Conservation (phyloP, 2,888 invertebrate genomes). For the Margaritifera margaritifera region DNA sequence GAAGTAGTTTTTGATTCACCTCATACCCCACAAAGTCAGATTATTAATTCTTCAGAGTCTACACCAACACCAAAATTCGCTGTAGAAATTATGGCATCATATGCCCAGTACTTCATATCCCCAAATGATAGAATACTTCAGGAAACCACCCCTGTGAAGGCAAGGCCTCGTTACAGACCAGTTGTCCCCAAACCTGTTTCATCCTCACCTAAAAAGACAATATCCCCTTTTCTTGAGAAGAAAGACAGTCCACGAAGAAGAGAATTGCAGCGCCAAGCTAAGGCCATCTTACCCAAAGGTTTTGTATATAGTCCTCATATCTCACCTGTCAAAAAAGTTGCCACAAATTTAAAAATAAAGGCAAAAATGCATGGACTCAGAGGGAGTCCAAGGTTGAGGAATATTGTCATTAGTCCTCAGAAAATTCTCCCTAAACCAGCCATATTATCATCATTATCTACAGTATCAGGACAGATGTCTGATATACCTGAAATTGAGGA, state of each 20-base stretch:
- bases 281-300: slow-evolving; percentile 66
- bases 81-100: slow-evolving; percentile 49
- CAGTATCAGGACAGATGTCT: too few species aligned
- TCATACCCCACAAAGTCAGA: too few species aligned
- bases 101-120: slow-evolving; percentile 42
- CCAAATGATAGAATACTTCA: slow-evolving; percentile 12
- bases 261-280: slow-evolving; percentile 55
- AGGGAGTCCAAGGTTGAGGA: slow-evolving; percentile 13
- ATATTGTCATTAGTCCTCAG: slow-evolving; percentile 18
- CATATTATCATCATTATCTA: background rate
- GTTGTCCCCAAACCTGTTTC: slow-evolving; percentile 44
- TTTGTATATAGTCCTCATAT: slow-evolving; percentile 52
- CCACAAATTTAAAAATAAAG: slow-evolving; percentile 49
- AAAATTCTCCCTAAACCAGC: slow-evolving; percentile 20
- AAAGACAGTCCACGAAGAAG: slow-evolving; percentile 44
- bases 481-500: slow-evolving; percentile 13
- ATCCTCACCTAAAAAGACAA: slow-evolving; percentile 13
- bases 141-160: slow-evolving; percentile 50
- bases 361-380: slow-evolving; percentile 17
- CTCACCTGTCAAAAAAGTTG: slow-evolving; percentile 67
- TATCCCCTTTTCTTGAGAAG: slow-evolving; percentile 24
- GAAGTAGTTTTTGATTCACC: too few species aligned
- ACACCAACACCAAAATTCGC: slow-evolving; percentile 33
- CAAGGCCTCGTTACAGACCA: slow-evolving; percentile 22
- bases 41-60: background rate